These are phyloP conservation scores for Perccottus glenii DNA, from an alignment of 2,113 vertebrate species.

Conservation along the genomic window DNA sequence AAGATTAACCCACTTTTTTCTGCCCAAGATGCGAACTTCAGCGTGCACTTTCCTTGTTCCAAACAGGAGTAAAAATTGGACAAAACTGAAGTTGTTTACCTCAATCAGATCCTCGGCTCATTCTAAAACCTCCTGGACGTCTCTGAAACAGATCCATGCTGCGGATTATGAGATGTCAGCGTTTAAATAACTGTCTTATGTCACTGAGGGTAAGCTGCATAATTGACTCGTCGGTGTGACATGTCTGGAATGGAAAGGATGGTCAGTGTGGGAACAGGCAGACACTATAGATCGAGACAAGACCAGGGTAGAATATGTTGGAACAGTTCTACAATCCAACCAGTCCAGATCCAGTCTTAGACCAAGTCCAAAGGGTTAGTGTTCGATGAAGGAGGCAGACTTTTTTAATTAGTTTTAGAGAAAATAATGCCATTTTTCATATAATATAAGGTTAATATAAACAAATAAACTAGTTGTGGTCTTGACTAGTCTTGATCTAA, in stretches of 20 bases:
- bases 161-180: constrained; percentile 15
- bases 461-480: too few relatives aligned
- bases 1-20: neutral
- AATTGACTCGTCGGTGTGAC: constrained; percentile 44
- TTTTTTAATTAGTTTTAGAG: too few relatives aligned
- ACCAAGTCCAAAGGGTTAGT: too few relatives aligned
- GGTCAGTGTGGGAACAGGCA: constrained; percentile 16
- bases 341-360: too few relatives aligned
- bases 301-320: neutral
- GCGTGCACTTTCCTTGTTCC: too few relatives aligned
- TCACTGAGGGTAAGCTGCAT: constrained; percentile 24
- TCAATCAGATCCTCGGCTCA: neutral
- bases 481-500: too few relatives aligned
- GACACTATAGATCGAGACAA: neutral
- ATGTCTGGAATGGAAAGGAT: constrained; percentile 19
- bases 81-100: neutral
- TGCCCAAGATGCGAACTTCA: neutral
- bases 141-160: constrained; percentile 13
- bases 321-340: too few relatives aligned
- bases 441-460: too few relatives aligned
- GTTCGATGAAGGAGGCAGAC: too few relatives aligned
- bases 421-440: too few relatives aligned
- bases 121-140: neutral
- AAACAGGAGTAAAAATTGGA: too few relatives aligned
- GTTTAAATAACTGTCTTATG: constrained; percentile 27